A percentile compares a stretch with the other conserved stretches of the same genome.
phyloP scores from a whole-genome alignment of 2,888 invertebrate genomes.

The Ceramica pisi region DNA sequence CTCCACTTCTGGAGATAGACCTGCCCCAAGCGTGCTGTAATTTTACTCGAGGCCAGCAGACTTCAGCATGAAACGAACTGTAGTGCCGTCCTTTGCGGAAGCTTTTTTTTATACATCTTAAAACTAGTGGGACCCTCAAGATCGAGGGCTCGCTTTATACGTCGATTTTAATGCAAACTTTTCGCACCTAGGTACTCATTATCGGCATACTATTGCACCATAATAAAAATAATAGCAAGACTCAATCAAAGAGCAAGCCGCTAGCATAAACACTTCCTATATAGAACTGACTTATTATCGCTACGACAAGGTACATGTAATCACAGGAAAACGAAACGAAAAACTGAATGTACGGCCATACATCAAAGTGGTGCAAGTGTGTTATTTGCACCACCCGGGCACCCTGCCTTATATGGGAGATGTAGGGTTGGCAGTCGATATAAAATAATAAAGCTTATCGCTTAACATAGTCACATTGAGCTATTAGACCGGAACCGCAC shows the following conservation, averaged over 20 bases:
- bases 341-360: constrained; percentile 63
- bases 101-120: no score
- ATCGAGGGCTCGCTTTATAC: neutral
- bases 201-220: neutral
- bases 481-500: no score
- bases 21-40: neutral
- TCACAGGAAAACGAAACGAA: constrained; percentile 64
- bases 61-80: neutral
- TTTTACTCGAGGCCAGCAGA: neutral
- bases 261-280: constrained; percentile 48
- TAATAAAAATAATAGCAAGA: constrained; percentile 33
- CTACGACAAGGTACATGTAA: constrained; percentile 48
- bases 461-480: no score
- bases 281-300: constrained; percentile 25
- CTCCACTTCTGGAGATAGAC: no score
- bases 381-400: constrained; percentile 65
- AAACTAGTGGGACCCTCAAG: neutral
- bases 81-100: neutral
- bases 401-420: constrained; percentile 50
- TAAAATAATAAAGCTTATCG: neutral
- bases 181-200: neutral
- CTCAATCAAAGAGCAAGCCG: constrained; percentile 41
- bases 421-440: constrained; percentile 35
- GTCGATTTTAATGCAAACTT: neutral
- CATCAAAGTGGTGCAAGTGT: constrained; percentile 67